Conservation (phyloP, 2,888 invertebrate species). For the Nemotelus nigrinus region DNA sequence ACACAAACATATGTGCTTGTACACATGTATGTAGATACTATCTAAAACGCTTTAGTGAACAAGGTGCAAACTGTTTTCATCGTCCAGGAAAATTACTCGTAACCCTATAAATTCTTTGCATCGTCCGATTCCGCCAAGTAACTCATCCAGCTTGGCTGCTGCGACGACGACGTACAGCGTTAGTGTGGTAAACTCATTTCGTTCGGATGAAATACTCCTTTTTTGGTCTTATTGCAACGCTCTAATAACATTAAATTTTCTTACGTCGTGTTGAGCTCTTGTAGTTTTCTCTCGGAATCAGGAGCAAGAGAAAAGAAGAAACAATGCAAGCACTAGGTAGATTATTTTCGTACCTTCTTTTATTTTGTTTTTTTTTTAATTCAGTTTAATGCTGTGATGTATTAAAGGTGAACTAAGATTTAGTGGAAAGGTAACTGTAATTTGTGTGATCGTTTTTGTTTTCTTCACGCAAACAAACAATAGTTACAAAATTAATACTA, state of each 20-base stretch:
- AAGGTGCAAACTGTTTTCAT: background rate
- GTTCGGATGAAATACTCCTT: background rate
- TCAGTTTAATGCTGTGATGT: too few species aligned
- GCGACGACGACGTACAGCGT: background rate
- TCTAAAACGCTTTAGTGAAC: background rate
- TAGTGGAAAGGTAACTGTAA: too few species aligned
- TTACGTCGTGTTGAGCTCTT: background rate
- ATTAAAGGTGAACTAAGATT: too few species aligned
- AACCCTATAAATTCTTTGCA: background rate
- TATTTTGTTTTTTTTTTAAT: too few species aligned
- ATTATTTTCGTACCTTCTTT: too few species aligned
- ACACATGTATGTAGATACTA: too few species aligned
- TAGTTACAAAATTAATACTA: too few species aligned
- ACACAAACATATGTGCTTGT: background rate
- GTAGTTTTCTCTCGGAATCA: background rate
- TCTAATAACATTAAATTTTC: slow-evolving; percentile 17
- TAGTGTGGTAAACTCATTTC: background rate
- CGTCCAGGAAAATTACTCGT: slow-evolving; percentile 12
- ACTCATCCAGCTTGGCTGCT: background rate
- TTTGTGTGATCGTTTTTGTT: too few species aligned
- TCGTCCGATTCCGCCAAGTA: background rate
- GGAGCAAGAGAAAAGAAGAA: too few species aligned
- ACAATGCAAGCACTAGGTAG: too few species aligned
- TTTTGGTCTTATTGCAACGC: background rate
- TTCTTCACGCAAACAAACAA: too few species aligned